Evolutionary conservation across 2,888 invertebrate species (phyloP), one percentile per base, ranked within the genome.

Genomic region (Chloroclysta siterata): DNA sequence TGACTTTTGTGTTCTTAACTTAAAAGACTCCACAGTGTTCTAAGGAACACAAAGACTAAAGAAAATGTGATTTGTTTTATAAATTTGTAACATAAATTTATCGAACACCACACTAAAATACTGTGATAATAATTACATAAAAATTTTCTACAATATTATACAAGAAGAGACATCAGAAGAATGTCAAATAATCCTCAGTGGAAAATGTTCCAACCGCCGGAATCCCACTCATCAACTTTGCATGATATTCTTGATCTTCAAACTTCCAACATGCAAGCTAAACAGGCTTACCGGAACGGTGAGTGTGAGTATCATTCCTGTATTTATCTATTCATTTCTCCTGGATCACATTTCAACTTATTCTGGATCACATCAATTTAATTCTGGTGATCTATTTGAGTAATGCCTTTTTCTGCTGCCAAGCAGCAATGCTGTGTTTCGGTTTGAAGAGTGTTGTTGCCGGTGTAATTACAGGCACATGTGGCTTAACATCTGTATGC

Each of bases 141-240:
- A 88, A 83, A 82, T 79, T 87, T 90, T 89, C 39, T 90, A 76
- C 82, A 89, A 58, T 71, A 79, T 76, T 89, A 93, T 93, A 93
- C 86, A 93, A 90, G 84, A 89, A 89, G 83, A 81, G 70, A 74
- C 79, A 76, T 77, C 75, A 72, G 77, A 83, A 85, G 83, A 85
- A 88, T 96, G 96, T 96, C 96, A 92, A 95, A 94, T 93, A 96
- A 96, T 96, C 95, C 96, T 96, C 96, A 96, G 96, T 96, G 96
- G 96, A 96, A 96, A 94, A 95, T 95, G 93, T 97, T 97, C 96
- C 97, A 97, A 95, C 96, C 97, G 96, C 96, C 97, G 94, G 95
- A 95, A 94, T 95, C 96, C 94, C 95, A 95, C 93, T 95, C 96
- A 87, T 96, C 97, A 90, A 95, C 96, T 85, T 95, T 97, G 93